Conservation (phyloP, 2,888 invertebrate genomes). For the Catocala sponsa region DNA sequence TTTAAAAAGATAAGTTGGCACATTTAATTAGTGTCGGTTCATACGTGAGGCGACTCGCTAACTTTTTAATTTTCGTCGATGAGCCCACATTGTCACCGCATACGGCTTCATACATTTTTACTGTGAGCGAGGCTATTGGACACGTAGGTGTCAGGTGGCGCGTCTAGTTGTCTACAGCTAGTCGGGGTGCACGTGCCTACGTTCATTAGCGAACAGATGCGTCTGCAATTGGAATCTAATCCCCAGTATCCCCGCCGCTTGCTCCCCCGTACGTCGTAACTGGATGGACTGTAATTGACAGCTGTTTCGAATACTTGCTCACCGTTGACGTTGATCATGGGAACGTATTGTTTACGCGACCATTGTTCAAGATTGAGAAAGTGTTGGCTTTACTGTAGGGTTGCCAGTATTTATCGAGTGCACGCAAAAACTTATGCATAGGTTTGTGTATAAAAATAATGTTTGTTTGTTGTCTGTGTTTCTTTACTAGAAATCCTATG, state of each 20-base stretch:
- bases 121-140: conserved; percentile 24
- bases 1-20: conserved; percentile 34
- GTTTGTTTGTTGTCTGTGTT: too few relatives aligned
- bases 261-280: conserved; percentile 61
- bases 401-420: neutral
- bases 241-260: conserved; percentile 55
- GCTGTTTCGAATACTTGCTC: conserved; percentile 62
- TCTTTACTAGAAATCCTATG: too few relatives aligned
- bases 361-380: conserved; percentile 14
- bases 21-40: conserved; percentile 18
- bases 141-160: conserved; percentile 62
- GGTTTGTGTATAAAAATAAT: too few relatives aligned
- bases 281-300: conserved; percentile 65
- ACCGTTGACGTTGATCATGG: conserved; percentile 33
- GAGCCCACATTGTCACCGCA: conserved; percentile 32
- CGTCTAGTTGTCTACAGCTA: conserved; percentile 48
- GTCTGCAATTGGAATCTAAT: conserved; percentile 79
- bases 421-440: neutral
- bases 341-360: conserved; percentile 18
- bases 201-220: conserved; percentile 75
- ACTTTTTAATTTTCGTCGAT: conserved; percentile 49
- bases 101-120: conserved; percentile 34
- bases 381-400: neutral
- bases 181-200: conserved; percentile 64
- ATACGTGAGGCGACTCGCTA: conserved; percentile 45